Conservation (phyloP, 2,797 vertebrate species). For the Rhinogobio ventralis region DNA sequence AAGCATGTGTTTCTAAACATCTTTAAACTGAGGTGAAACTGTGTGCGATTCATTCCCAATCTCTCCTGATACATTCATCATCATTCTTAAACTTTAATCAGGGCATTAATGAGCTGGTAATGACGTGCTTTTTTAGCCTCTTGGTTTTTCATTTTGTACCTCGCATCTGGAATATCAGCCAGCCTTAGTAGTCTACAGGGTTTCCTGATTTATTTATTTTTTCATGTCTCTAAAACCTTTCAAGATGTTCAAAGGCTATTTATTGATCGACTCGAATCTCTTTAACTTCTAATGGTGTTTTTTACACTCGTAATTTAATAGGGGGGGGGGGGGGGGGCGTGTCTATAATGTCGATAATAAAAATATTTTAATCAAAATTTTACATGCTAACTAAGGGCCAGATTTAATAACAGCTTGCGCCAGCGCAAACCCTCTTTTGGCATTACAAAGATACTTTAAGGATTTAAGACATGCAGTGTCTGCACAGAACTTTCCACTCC, state of each 20-base stretch:
- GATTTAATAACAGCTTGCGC: no score
- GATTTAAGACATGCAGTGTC: no score
- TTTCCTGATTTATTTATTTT: conserved; percentile 59
- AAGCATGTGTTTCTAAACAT: neutral
- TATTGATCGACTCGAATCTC: conserved; percentile 36
- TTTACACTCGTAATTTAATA: conserved; percentile 46
- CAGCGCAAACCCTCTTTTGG: no score
- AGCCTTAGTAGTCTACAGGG: conserved; percentile 48
- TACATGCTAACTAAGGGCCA: no score
- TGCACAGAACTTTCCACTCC: no score
- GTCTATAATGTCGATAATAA: no score
- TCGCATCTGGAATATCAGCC: conserved; percentile 37
- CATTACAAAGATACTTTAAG: no score
- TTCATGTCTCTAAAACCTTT: conserved; percentile 55
- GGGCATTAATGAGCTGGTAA: conserved; percentile 44
- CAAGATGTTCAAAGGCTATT: conserved; percentile 44
- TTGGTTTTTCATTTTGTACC: conserved; percentile 29
- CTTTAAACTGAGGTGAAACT: conserved; percentile 22
- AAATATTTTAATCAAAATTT: no score
- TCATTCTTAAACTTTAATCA: conserved; percentile 45
- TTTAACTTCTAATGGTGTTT: conserved; percentile 32
- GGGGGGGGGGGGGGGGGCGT: no score
- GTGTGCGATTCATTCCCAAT: conserved; percentile 26
- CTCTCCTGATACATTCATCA: conserved; percentile 55
- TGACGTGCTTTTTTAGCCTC: conserved; percentile 17